A percentile compares a stretch with the other conserved stretches of the same genome.
Conservation (phyloP, 1,140 invertebrate genomes). For the Phenacoccus solenopsis region DNA sequence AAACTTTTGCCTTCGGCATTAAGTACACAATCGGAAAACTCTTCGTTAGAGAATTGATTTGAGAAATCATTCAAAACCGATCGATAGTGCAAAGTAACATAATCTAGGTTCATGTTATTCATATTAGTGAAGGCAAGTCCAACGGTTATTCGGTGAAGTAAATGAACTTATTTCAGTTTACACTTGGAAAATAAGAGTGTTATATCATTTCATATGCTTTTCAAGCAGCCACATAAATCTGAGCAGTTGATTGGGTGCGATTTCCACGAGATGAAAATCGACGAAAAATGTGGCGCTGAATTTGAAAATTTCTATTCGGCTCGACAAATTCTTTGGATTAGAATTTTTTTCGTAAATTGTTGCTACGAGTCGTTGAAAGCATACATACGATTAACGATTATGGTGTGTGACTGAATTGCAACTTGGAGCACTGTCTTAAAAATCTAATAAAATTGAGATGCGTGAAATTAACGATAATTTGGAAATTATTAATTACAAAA, state of each 20-base stretch:
- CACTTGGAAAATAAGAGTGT: not conserved
- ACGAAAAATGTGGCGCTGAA: not conserved
- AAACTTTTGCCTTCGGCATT: slow-evolving; percentile 5
- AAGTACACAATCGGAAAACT: not conserved
- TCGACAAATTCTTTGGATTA: not conserved
- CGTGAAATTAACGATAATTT: too few relatives aligned
- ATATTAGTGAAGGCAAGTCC: not conserved
- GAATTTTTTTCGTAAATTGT: not conserved
- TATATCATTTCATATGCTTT: not conserved
- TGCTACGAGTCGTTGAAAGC: not conserved
- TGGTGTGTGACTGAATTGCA: too few relatives aligned
- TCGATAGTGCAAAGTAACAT: not conserved
- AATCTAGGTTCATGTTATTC: slow-evolving; percentile 6
- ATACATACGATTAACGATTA: not conserved
- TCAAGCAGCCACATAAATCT: not conserved
- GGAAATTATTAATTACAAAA: not conserved
- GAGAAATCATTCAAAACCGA: not conserved
- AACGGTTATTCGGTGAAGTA: not conserved
- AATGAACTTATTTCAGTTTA: not conserved
- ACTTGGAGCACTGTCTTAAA: too few relatives aligned
- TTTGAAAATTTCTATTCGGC: not conserved
- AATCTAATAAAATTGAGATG: too few relatives aligned
- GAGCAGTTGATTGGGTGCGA: not conserved
- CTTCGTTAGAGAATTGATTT: slow-evolving; percentile 4
- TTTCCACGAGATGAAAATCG: not conserved